These are phyloP conservation scores for Andrena dorsata DNA, from an alignment of 2,888 invertebrate genomes.

Conservation along the genomic window DNA sequence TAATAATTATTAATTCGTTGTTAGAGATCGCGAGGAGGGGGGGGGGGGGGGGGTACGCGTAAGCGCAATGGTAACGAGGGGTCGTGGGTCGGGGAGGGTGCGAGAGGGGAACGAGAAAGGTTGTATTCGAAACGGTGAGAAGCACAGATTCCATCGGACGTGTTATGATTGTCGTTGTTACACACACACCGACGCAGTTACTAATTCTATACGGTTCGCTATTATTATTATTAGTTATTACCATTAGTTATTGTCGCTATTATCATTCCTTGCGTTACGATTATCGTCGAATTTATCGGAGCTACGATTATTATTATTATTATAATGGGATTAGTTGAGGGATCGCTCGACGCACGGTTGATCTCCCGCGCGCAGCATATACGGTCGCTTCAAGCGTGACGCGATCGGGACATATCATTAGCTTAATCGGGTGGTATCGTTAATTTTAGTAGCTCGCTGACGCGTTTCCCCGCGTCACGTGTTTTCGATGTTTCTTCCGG, in stretches of 20 bases:
- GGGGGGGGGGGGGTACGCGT: conserved; percentile 62
- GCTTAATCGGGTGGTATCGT: conserved; percentile 38
- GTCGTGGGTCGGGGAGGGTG: conserved; percentile 10
- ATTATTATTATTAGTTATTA: conserved; percentile 24
- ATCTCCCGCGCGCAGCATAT: conserved; percentile 19
- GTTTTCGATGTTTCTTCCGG: neutral
- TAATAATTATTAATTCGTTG: conserved; percentile 72
- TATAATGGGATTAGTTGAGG: conserved; percentile 29
- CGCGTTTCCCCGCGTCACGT: neutral
- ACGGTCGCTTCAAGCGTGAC: conserved; percentile 16
- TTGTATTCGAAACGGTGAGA: conserved; percentile 75
- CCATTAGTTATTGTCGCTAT: conserved; percentile 8
- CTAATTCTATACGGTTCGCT: conserved; percentile 18
- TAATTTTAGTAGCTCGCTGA: conserved; percentile 15
- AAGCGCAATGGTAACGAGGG: conserved; percentile 28
- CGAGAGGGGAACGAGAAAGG: conserved; percentile 58
- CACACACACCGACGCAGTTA: conserved; percentile 40
- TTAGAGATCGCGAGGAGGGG: conserved; percentile 69
- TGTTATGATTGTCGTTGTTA: conserved; percentile 56
- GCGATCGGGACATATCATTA: conserved; percentile 76
- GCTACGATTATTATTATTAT: conserved; percentile 35
- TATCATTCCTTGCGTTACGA: conserved; percentile 21
- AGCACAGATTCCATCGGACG: conserved; percentile 45
- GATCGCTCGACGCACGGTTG: conserved; percentile 14
- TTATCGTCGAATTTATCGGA: conserved; percentile 20